Evolutionary conservation across 2,888 invertebrate genomes (phyloP).

Genomic region (Neoscelio sp.): DNA sequence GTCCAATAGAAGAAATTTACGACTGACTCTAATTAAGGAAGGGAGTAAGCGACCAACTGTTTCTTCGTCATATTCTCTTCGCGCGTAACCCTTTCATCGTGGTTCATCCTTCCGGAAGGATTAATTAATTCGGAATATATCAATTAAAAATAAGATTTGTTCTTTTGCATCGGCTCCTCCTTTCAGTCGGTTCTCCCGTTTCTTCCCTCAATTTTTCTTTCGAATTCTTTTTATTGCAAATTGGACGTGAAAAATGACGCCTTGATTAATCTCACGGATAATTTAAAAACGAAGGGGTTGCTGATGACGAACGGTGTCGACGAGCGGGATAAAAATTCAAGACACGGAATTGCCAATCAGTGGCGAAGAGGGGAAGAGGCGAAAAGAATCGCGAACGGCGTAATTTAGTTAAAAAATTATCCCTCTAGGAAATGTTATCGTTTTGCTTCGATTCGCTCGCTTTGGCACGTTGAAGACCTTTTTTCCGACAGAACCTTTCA

Average conservation of each 20-base stretch:
- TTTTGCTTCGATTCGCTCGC: constrained; percentile 78
- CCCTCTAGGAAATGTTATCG: constrained; percentile 80
- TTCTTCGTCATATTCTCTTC: constrained; percentile 67
- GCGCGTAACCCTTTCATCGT: constrained; percentile 70
- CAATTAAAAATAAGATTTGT: constrained; percentile 83
- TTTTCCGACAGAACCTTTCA: constrained; percentile 31
- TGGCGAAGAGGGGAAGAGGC: constrained; percentile 70
- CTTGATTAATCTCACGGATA: constrained; percentile 83
- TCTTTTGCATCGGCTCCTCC: constrained; percentile 75
- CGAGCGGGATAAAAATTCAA: constrained; percentile 82
- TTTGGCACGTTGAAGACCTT: constrained; percentile 36
- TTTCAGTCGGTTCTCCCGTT: constrained; percentile 4
- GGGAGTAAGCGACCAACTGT: constrained; percentile 73
- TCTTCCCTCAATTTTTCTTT: constrained; percentile 60
- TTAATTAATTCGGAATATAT: constrained; percentile 83
- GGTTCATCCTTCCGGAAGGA: constrained; percentile 75
- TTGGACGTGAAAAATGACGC: constrained; percentile 84
- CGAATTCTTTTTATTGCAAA: constrained; percentile 82
- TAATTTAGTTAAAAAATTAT: constrained; percentile 83
- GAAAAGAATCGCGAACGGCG: constrained; percentile 73
- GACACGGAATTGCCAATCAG: constrained; percentile 83
- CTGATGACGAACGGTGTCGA: constrained; percentile 65
- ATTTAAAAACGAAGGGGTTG: constrained; percentile 82
- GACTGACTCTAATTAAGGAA: constrained; percentile 82
- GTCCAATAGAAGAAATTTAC: constrained; percentile 83